phyloP scores from a whole-genome alignment of 1,140 invertebrate genomes.

The Orius insidiosus region DNA sequence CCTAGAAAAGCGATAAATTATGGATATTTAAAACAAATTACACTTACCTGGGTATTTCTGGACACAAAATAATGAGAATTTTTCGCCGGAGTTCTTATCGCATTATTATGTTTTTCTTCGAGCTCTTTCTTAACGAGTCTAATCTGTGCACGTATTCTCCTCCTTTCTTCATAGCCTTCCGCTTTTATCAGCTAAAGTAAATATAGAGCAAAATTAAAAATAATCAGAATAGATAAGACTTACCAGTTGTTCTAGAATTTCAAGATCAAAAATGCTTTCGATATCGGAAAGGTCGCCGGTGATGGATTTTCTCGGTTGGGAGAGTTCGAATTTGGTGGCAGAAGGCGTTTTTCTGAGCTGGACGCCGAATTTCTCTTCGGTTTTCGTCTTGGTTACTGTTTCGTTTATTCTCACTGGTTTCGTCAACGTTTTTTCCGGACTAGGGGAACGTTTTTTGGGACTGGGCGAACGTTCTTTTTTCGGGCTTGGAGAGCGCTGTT shows the following conservation, averaged over 20 bases:
- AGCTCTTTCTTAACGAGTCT: slow-evolving; percentile 41
- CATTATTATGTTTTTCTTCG: slow-evolving; percentile 21
- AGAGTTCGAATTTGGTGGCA: slow-evolving; percentile 22
- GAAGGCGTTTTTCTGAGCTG: slow-evolving; percentile 35
- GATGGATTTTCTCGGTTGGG: not conserved
- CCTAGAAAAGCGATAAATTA: no score
- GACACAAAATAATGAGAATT: not conserved
- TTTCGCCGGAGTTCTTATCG: not conserved
- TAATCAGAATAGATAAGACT: slow-evolving; percentile 17
- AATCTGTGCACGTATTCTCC: slow-evolving; percentile 55
- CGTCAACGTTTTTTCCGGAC: not conserved
- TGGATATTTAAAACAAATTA: no score
- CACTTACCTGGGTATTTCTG: no score
- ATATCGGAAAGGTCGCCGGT: slow-evolving; percentile 32
- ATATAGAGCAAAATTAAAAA: slow-evolving; percentile 11
- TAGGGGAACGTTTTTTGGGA: slow-evolving; percentile 6
- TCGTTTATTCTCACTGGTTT: slow-evolving; percentile 6
- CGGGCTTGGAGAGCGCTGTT: not conserved
- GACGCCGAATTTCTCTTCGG: slow-evolving; percentile 37
- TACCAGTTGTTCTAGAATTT: slow-evolving; percentile 47
- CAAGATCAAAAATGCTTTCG: slow-evolving; percentile 50
- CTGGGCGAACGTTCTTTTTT: not conserved
- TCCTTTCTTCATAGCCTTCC: slow-evolving; percentile 49
- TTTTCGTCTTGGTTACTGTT: slow-evolving; percentile 5
- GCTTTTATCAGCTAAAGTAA: slow-evolving; percentile 45